Evolutionary conservation across 2,113 vertebrate genomes (phyloP).

Genomic region (Xyrauchen texanus): DNA sequence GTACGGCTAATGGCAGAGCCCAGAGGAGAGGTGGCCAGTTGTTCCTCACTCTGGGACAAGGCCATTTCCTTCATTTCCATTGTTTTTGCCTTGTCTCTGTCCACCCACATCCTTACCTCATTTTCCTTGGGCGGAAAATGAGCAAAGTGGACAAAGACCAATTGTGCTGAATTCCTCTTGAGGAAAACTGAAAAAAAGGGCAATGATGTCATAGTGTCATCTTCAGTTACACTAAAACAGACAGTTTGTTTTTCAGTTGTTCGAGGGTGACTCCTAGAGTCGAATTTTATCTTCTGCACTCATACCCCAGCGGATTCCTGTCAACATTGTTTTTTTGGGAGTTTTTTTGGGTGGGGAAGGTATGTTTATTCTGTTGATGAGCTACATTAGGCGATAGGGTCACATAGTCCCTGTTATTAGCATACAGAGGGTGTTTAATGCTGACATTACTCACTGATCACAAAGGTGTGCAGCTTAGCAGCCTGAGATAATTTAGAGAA

Average conservation of each 20-base stretch:
- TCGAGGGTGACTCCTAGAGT: conserved; percentile 31
- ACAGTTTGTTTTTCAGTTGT: conserved; percentile 39
- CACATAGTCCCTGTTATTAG: conserved; percentile 16
- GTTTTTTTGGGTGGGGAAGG: no score
- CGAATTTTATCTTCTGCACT: conserved; percentile 3
- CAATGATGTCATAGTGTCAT: conserved; percentile 42
- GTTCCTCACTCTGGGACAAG: conserved; percentile 58
- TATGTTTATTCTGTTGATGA: conserved; percentile 5
- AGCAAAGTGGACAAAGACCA: conserved; percentile 48
- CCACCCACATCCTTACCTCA: conserved; percentile 49
- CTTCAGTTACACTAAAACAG: conserved; percentile 46
- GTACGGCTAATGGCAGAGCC: conserved; percentile 59
- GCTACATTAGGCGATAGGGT: conserved; percentile 9
- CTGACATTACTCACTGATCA: conserved; percentile 1
- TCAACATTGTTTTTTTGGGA: not conserved
- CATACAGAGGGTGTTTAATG: conserved; percentile 20
- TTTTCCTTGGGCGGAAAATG: conserved; percentile 40
- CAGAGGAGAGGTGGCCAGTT: conserved; percentile 56
- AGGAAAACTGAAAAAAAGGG: conserved; percentile 30
- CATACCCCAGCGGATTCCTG: not conserved
- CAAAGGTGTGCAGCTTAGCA: conserved; percentile 8
- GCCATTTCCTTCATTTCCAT: conserved; percentile 50
- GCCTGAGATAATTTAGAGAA: conserved; percentile 63
- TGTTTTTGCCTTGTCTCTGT: conserved; percentile 44
- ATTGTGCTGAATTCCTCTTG: conserved; percentile 48